Percentiles rank a stretch among this genome's conserved stretches.
phyloP scores from a whole-genome alignment of 2,888 invertebrate genomes.

The Onchidella celtica region DNA sequence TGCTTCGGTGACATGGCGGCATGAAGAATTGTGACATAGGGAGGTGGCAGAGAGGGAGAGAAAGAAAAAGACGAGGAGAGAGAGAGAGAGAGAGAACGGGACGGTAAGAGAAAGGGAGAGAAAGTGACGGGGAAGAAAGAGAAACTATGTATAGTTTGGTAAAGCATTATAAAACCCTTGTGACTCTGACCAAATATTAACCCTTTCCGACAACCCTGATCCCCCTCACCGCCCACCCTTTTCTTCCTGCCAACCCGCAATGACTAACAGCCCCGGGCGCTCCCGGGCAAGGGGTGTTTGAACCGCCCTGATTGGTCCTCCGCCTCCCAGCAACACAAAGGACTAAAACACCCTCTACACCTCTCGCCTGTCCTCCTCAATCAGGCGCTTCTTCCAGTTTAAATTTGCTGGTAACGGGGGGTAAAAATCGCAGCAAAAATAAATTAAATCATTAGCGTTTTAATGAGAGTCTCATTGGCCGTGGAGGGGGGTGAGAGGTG shows the following conservation, averaged over 20 bases:
- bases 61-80: too few species aligned
- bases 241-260: constrained; percentile 15
- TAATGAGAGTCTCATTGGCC: constrained; percentile 35
- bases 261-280: constrained; percentile 36
- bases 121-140: too few species aligned
- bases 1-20: too few species aligned
- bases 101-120: too few species aligned
- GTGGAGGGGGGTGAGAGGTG: not conserved
- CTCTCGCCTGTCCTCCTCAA: constrained; percentile 28
- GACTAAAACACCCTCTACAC: constrained; percentile 10
- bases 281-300: constrained; percentile 26
- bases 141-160: too few species aligned
- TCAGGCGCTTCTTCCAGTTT: constrained; percentile 8
- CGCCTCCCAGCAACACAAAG: constrained; percentile 30
- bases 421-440: constrained; percentile 15
- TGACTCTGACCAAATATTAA: too few species aligned
- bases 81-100: too few species aligned
- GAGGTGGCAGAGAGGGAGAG: too few species aligned
- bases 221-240: not conserved
- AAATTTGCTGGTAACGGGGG: constrained; percentile 30
- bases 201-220: too few species aligned
- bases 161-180: too few species aligned
- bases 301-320: constrained; percentile 26
- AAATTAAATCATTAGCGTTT: constrained; percentile 41
- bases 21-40: too few species aligned